Conservation (phyloP, 30 jellyfish, hydroid and myxozoan genomes). For the Hydra vulgaris region DNA sequence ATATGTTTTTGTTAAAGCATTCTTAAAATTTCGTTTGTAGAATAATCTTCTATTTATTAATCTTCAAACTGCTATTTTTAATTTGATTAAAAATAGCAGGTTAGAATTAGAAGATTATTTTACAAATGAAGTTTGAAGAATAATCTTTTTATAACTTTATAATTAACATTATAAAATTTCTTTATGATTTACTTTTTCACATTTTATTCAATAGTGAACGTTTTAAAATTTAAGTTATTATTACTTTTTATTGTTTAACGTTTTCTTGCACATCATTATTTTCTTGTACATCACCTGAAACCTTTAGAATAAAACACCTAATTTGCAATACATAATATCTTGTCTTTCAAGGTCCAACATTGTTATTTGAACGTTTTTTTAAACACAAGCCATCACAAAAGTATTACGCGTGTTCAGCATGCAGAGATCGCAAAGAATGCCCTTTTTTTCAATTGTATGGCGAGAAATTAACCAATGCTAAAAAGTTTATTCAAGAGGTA, state of each 20-base stretch:
- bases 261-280: too few relatives aligned
- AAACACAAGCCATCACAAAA: conserved; percentile 28
- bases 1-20: background rate
- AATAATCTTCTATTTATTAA: too few relatives aligned
- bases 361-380: conserved; percentile 65
- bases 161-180: too few relatives aligned
- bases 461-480: conserved; percentile 68
- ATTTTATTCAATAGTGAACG: background rate
- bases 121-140: background rate
- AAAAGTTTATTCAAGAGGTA: conserved; percentile 27
- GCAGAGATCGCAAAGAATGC: conserved; percentile 86
- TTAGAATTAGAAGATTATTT: too few relatives aligned
- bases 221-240: too few relatives aligned
- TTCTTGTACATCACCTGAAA: too few relatives aligned
- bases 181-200: background rate
- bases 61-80: too few relatives aligned
- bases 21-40: too few relatives aligned
- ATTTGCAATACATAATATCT: background rate
- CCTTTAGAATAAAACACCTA: background rate
- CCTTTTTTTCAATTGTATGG: conserved; percentile 66
- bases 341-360: conserved; percentile 61
- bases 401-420: conserved; percentile 91
- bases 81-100: too few relatives aligned
- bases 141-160: background rate
- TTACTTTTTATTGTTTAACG: too few relatives aligned